Evolutionary conservation across 2,113 vertebrate genomes (phyloP).

Genomic region (Nettapus auritus): DNA sequence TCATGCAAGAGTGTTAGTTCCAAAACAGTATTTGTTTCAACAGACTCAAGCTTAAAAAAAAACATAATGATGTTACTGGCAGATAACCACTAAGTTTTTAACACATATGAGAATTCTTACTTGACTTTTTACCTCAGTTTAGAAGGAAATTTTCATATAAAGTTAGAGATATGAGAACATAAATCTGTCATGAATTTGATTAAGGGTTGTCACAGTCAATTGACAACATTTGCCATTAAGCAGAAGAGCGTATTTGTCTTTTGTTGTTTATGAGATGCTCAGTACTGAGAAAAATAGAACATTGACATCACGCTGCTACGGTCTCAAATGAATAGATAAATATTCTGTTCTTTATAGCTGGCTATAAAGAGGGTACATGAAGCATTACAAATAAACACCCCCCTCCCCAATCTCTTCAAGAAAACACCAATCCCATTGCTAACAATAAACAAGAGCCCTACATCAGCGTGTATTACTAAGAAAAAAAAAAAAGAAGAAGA

Average conservation of each 20-base stretch:
- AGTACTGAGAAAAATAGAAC: not conserved
- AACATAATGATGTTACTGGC: not conserved
- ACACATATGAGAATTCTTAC: not conserved
- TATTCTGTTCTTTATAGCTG: not conserved
- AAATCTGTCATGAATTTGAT: not conserved
- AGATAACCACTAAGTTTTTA: not conserved
- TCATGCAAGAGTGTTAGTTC: not conserved
- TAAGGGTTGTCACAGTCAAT: not conserved
- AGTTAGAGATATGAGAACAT: not conserved
- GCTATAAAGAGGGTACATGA: not conserved
- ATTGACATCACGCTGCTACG: not conserved
- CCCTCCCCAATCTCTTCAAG: not conserved
- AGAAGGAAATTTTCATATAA: not conserved
- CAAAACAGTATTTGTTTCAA: not conserved
- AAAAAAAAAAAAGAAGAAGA: not conserved
- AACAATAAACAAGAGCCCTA: not conserved
- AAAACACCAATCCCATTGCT: not conserved
- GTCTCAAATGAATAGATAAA: not conserved
- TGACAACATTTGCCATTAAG: not conserved
- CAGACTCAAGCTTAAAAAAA: not conserved
- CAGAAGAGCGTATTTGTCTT: not conserved
- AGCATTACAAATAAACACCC: not conserved
- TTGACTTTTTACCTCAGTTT: not conserved
- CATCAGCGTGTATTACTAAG: not conserved
- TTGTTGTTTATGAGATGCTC: not conserved